phyloP scores from a whole-genome alignment of 1,140 invertebrate species.

The Lethrus apterus region DNA sequence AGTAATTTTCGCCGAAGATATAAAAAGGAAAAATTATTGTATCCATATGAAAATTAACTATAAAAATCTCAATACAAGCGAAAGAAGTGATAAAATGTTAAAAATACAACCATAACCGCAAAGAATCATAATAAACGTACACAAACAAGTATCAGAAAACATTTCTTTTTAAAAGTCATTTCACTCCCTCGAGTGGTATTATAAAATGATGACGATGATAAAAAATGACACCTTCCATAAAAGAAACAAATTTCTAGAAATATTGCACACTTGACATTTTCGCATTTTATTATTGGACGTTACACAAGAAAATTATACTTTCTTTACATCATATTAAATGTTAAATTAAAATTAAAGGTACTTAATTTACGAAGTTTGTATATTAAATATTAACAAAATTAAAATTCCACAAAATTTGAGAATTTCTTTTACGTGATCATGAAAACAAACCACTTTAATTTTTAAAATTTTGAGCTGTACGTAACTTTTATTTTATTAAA shows the following conservation, averaged over 20 bases:
- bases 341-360: too few relatives aligned
- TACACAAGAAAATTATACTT: too few relatives aligned
- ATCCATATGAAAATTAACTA: constrained; percentile 14
- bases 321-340: too few relatives aligned
- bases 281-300: constrained; percentile 18
- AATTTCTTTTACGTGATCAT: too few relatives aligned
- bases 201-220: constrained; percentile 30
- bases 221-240: constrained; percentile 36
- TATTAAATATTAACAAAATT: too few relatives aligned
- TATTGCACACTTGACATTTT: constrained; percentile 35
- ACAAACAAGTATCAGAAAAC: constrained; percentile 23
- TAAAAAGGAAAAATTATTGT: constrained; percentile 11
- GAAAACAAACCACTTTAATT: too few relatives aligned
- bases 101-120: constrained; percentile 25
- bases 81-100: constrained; percentile 13
- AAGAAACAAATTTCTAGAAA: constrained; percentile 28
- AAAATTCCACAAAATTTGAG: too few relatives aligned
- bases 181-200: constrained; percentile 28
- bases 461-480: too few relatives aligned
- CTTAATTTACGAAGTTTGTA: too few relatives aligned
- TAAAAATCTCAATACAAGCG: constrained; percentile 11
- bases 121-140: constrained; percentile 35
- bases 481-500: too few relatives aligned
- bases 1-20: constrained; percentile 9
- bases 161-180: constrained; percentile 35